These are phyloP conservation scores for Zapus hudsonius DNA, from an alignment of 2,113 vertebrate species.

Conservation along the genomic window DNA sequence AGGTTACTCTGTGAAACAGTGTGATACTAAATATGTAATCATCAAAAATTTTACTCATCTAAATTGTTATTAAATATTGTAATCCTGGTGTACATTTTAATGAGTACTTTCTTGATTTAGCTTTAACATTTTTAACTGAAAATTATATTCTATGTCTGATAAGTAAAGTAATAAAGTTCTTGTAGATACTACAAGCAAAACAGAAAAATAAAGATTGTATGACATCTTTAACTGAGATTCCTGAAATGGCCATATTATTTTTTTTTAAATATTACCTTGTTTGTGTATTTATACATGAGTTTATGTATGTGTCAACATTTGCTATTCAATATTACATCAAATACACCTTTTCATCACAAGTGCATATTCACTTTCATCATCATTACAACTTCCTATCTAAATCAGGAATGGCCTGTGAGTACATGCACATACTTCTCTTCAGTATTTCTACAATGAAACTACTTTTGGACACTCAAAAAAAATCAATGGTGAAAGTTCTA, in stretches of 20 bases:
- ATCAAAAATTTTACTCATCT: slow-evolving; percentile 45
- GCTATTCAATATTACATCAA: not conserved
- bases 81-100: slow-evolving; percentile 47
- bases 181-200: not conserved
- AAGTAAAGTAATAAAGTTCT: not conserved
- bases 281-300: not conserved
- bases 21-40: slow-evolving; percentile 39
- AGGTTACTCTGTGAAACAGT: not conserved
- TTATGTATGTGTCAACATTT: not conserved
- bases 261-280: not conserved
- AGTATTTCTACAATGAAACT: not conserved
- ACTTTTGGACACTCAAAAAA: no score
- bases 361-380: not conserved
- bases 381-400: not conserved
- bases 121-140: slow-evolving; percentile 46
- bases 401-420: not conserved
- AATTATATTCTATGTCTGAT: not conserved
- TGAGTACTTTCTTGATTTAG: slow-evolving; percentile 43
- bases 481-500: no score
- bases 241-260: not conserved
- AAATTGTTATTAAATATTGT: slow-evolving; percentile 60
- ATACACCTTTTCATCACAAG: not conserved
- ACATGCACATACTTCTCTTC: not conserved
- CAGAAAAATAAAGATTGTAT: not conserved
- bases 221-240: not conserved